Percentiles rank a stretch among this genome's conserved stretches.
Evolutionary conservation across 2,888 invertebrate genomes (phyloP).

Genomic region (Tenthredo distinguenda): DNA sequence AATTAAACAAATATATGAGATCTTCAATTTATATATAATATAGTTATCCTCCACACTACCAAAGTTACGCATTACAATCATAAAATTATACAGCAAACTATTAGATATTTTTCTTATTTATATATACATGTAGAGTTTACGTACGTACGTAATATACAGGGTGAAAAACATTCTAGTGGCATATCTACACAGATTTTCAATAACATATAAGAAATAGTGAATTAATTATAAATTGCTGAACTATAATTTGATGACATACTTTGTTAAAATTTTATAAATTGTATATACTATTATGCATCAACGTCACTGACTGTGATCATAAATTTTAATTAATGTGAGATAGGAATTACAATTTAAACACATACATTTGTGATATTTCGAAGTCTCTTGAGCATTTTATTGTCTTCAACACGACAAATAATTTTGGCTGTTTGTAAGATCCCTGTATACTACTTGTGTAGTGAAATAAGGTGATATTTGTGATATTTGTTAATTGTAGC

Average conservation of each 20-base stretch:
- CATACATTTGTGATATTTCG: neutral
- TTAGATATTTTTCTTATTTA: neutral
- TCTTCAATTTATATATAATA: neutral
- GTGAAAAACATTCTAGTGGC: conserved; percentile 16
- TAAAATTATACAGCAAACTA: conserved; percentile 68
- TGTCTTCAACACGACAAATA: neutral
- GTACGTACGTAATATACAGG: conserved; percentile 41
- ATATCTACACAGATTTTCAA: neutral
- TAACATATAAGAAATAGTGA: neutral
- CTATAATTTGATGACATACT: conserved; percentile 6
- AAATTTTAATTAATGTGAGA: neutral
- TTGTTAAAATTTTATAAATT: neutral
- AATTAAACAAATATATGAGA: neutral
- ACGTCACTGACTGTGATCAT: neutral
- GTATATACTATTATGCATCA: neutral
- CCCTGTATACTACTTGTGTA: conserved; percentile 47
- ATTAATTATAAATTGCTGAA: neutral
- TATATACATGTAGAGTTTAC: neutral
- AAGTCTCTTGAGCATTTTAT: neutral
- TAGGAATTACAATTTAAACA: neutral
- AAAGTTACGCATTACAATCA: conserved; percentile 68
- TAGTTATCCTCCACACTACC: conserved; percentile 68
- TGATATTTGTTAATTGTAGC: neutral
- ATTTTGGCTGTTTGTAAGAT: conserved; percentile 21
- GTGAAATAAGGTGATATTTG: neutral